Evolutionary conservation across 2,797 vertebrate genomes (phyloP), one percentile per base, ranked within the genome.

Genomic region (Tenualosa ilisha): DNA sequence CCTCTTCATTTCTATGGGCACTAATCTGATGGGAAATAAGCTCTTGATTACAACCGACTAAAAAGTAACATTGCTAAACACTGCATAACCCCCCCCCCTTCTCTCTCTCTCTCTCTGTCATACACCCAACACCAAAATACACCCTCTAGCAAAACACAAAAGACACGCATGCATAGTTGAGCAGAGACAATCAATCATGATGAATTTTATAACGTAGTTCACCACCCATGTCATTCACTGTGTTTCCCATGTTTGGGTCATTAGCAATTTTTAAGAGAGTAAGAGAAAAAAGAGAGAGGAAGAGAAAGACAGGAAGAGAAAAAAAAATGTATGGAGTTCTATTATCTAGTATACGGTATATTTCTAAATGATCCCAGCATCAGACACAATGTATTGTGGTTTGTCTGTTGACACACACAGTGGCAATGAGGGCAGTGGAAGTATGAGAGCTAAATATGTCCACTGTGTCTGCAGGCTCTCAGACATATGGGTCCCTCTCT

Each of bases 1-100:
- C 88, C 88, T 87, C 84, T 75, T 53, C 31, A 68, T 87, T 86
- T 89, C 86, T 88, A 93, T 90, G 91, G 87, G 90, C 87, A 87
- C 91, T 93, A 93, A 94, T 92, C 91, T 88, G 84, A 87, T 87
- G 88, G 90, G 87, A 94, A 93, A 94, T 93, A 91, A 93, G 90
- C 90, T 90, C 90, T 89, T 93, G 92, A 93, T 94, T 93, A 93
- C 91, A 88, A 87, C 91, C 92, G 93, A 92, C 91, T 93, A 92
- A 92, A 72, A 79, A 22, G 72, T 46, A 46, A 43, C 72, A 79
- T 79, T 79, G 90, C 87, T 90, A 65, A 89, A 88, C 46, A 40
- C 85, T n/a, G 54, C 54, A 56, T 8, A 56, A 20, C 54, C 15
- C 53, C 15, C 59, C 63, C 56, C 50, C 56, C 7, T 50, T 50